These are phyloP conservation scores for Nemotelus pantherinus DNA, from an alignment of 2,888 invertebrate genomes.

Conservation along the genomic window DNA sequence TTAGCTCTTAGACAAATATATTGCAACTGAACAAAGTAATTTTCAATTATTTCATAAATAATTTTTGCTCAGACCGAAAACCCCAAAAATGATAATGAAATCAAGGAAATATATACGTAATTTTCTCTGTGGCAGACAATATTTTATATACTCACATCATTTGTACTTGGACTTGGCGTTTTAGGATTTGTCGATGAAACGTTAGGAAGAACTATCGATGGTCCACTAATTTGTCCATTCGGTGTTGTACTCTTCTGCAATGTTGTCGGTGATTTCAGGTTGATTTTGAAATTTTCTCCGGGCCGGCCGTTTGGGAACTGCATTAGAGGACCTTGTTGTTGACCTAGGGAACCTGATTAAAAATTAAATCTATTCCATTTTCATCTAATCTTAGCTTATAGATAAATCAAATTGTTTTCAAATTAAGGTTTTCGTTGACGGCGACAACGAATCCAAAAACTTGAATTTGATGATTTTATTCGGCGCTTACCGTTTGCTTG, in stretches of 20 bases:
- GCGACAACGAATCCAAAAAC: neutral
- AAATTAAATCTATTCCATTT: neutral
- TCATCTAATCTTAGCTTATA: no score
- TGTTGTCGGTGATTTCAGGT: conserved; percentile 64
- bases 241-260: conserved; percentile 62
- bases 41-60: no score
- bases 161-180: conserved; percentile 82
- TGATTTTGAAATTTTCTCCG: conserved; percentile 65
- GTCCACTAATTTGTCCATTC: conserved; percentile 54
- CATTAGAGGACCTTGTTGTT: conserved; percentile 62
- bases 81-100: no score
- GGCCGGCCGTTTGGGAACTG: conserved; percentile 64
- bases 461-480: neutral
- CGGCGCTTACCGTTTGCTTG: conserved; percentile 64
- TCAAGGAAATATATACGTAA: no score
- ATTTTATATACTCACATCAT: conserved; percentile 64
- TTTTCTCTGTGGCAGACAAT: no score
- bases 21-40: no score
- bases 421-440: neutral
- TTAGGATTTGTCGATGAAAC: conserved; percentile 83
- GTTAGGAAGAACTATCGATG: conserved; percentile 63
- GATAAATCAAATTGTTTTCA: neutral
- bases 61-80: no score
- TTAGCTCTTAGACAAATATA: no score
- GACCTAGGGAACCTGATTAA: conserved; percentile 57